Base-by-base conservation (phyloP, 2,888 invertebrate species). In the Caenorhabditis wallacei region DNA sequence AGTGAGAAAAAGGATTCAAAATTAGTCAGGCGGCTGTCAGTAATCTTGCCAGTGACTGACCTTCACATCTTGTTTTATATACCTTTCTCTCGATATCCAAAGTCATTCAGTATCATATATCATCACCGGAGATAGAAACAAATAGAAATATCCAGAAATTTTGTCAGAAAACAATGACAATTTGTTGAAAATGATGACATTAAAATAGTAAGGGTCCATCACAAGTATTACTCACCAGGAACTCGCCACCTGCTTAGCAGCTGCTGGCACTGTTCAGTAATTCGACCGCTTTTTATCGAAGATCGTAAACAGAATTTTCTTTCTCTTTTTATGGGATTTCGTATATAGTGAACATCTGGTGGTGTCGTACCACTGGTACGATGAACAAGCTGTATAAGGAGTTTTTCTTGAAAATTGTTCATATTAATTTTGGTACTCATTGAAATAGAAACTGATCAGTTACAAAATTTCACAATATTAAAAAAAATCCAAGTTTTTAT, bases 1-100 rank as follows among this genome's bases (percentile, higher is more conserved):
- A 13, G 18, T n/a, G 35, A 26, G 48, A 18, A 53, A 35, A 63
- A 11, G 53, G 1, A 59, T 24, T 26, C 4, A 48, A 16, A 61
- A 22, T 26, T 18, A 35, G 22, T 35, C 16, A 66, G 57, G 46
- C 30, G 57, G 20, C 57, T 40, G 68, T 54, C 56, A 54, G 46
- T 35, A 56, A 63, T 35, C 18, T 11, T 10, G 13, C 40, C 13
- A 13, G 35, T 48, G 22, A 24, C 20, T 63, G 69, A 48, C 78
- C 78, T 78, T 69, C 63, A 69, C 51, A n/a, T n/a, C 59, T 78
- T 43, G 13, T 26, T 46, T 78, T 69, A 69, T 69, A 69, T 54
- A 68, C 40, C 26, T 20, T 48, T 54, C 54, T n/a, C 10, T 30
- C 30, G 30, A 30, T 4, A 18, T 40, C 56, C 35, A 68, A 30